Evolutionary conservation across 2,888 invertebrate genomes (phyloP), one percentile per base, ranked within the genome.

Genomic region (Congeria kusceri): DNA sequence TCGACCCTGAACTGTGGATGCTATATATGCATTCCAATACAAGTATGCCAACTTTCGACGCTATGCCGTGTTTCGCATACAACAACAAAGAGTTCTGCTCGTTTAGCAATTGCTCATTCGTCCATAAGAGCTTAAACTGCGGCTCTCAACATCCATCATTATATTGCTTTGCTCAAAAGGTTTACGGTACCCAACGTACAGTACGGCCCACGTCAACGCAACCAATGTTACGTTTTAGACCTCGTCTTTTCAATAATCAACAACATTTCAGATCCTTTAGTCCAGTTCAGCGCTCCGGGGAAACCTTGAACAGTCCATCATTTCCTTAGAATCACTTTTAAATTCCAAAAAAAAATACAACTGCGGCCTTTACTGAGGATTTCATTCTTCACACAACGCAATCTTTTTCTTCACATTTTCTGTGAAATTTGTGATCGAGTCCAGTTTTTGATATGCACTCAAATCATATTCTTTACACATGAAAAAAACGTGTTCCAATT

Each of bases 1-100:
- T n/a, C n/a, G n/a, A n/a, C n/a, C n/a, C n/a, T n/a, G n/a, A n/a
- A n/a, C n/a, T n/a, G n/a, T 56, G 57, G 32, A 29, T 66, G 66
- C 18, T 66, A 11, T n/a, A 15, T 5, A 66, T 66, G 66, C 53
- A 66, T n/a, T 56, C 66, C 2, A 28, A n/a, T 13, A 9, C 29
- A 18, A 5, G 1, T 20, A n/a, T 56, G 53, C 3, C 29, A 3
- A 13, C 56, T 5, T 32, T 13, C 27, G 25, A 44, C 3, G 4
- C 9, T n/a, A 56, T 29, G 29, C 56, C 13, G 13, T 66, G 66
- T 32, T 66, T 66, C 39, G 56, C 32, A 5, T 66, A 28, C 15
- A 66, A 66, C n/a, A n/a, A 56, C 20, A 56, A 27, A 66, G 56
- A 53, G 2, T 53, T 23, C 56, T 53, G 39, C 4, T 18, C 39